These are phyloP conservation scores for Cryptomyrus ogoouensis DNA, from an alignment of 2,113 vertebrate genomes.

Conservation along the genomic window DNA sequence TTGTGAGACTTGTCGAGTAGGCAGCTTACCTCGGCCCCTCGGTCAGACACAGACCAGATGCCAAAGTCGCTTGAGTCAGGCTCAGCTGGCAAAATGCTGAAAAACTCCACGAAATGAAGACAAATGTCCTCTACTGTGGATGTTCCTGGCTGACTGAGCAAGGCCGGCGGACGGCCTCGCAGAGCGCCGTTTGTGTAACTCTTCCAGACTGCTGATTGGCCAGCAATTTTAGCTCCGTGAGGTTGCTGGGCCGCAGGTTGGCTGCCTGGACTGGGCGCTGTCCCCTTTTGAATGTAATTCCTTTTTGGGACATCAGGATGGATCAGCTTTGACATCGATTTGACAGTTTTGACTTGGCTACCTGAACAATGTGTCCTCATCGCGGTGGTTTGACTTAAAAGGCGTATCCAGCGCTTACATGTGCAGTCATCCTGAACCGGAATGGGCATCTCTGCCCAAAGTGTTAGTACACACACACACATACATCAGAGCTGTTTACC, in stretches of 20 bases:
- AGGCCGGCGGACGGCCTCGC: background rate
- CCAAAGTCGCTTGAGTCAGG: background rate
- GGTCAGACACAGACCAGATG: background rate
- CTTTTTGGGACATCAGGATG: background rate
- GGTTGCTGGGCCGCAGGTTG: background rate
- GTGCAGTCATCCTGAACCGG: background rate
- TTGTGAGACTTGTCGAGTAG: background rate
- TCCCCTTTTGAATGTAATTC: background rate
- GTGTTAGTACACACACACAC: background rate
- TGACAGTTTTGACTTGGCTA: background rate
- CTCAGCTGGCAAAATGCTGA: background rate
- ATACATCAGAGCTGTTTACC: background rate
- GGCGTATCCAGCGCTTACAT: background rate
- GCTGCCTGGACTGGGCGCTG: background rate
- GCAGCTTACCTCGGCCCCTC: background rate
- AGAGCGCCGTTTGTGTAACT: background rate
- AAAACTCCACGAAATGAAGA: conserved; percentile 7
- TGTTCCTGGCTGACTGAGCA: conserved; percentile 10
- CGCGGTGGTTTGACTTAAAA: background rate
- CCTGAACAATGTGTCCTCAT: background rate
- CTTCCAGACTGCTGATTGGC: background rate
- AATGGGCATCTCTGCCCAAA: background rate
- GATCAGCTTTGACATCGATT: background rate
- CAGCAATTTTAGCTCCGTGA: background rate
- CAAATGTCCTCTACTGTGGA: background rate